Conservation (phyloP, 2,888 invertebrate species). For the Agrotis puta region DNA sequence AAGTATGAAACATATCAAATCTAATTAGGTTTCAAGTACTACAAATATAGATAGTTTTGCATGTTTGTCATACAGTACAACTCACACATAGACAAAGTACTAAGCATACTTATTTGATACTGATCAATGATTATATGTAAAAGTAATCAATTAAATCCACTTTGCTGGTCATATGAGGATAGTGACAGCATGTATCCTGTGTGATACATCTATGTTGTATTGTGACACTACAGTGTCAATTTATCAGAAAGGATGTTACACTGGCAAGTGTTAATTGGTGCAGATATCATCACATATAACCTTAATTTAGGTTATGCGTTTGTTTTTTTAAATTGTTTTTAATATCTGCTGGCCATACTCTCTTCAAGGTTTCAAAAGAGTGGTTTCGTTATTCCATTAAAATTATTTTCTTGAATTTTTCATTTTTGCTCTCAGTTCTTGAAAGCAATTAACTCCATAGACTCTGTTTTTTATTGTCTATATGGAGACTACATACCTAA, state of each 20-base stretch:
- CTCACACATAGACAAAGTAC: slow-evolving; percentile 4
- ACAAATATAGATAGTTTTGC: slow-evolving; percentile 7
- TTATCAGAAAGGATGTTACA: slow-evolving; percentile 63
- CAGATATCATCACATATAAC: slow-evolving; percentile 33
- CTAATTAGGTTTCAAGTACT: slow-evolving; percentile 10
- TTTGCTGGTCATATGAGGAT: slow-evolving; percentile 6
- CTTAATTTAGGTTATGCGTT: slow-evolving; percentile 35
- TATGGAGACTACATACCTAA: background rate
- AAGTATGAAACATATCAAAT: slow-evolving; percentile 28
- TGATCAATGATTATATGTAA: slow-evolving; percentile 18
- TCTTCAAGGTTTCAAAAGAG: background rate
- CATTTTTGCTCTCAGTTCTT: slow-evolving; percentile 19
- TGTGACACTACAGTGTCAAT: slow-evolving; percentile 50
- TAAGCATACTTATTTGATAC: background rate
- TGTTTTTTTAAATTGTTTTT: background rate
- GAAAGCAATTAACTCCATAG: slow-evolving; percentile 19
- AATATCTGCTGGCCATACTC: background rate
- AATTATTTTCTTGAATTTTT: background rate
- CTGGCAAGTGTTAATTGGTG: slow-evolving; percentile 51
- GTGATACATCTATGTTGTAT: slow-evolving; percentile 11
- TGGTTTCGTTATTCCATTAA: background rate
- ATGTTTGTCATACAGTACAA: slow-evolving; percentile 5
- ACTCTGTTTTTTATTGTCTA: slow-evolving; percentile 9
- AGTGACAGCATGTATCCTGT: slow-evolving; percentile 20
- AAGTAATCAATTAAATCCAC: background rate